A percentile compares a stretch with the other conserved stretches of the same genome.
Evolutionary conservation across 2,113 vertebrate genomes (phyloP).

Genomic region (Pelecanoides urinatrix): DNA sequence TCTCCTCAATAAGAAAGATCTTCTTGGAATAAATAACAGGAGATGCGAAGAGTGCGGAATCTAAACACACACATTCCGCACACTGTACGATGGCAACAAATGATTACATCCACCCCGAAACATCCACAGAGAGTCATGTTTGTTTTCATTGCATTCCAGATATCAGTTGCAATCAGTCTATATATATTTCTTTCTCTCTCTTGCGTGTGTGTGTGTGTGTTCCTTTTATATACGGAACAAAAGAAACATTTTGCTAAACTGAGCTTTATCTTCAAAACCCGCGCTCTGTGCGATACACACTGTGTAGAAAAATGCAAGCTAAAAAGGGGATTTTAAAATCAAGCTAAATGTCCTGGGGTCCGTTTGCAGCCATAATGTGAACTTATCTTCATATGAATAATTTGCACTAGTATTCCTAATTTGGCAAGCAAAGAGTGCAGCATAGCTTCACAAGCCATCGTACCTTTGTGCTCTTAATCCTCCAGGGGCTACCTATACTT

Average conservation of each 20-base stretch:
- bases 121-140: neutral
- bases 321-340: neutral
- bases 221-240: neutral
- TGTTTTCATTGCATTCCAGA: slow-evolving; percentile 43
- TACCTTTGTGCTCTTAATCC: slow-evolving; percentile 60
- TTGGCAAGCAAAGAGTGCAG: slow-evolving; percentile 1
- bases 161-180: slow-evolving; percentile 13
- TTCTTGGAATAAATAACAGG: neutral
- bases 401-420: slow-evolving; percentile 14
- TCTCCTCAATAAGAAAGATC: neutral
- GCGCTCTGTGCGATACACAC: accelerated
- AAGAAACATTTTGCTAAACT: neutral
- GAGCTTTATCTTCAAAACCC: slow-evolving; percentile 1
- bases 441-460: neutral
- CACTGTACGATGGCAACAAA: neutral
- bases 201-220: neutral
- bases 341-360: neutral
- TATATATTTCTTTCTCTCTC: neutral
- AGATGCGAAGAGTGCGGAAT: neutral
- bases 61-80: neutral
- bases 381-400: slow-evolving; percentile 34
- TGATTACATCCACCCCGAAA: neutral
- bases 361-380: slow-evolving; percentile 10
- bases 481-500: slow-evolving; percentile 67
- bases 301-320: neutral